phyloP scores from a whole-genome alignment of 1,140 invertebrate genomes.

The Idris sp. region DNA sequence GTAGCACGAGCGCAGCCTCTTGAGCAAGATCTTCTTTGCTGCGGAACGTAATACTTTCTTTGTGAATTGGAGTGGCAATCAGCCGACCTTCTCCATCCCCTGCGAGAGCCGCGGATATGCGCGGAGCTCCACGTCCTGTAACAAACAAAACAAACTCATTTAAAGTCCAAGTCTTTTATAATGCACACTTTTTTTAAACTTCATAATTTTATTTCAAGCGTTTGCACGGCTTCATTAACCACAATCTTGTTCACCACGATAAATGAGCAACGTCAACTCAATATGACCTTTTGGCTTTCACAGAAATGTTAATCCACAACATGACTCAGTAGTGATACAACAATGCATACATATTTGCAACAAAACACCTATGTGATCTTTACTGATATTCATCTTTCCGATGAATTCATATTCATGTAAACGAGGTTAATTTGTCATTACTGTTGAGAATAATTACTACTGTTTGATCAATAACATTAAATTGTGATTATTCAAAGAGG shows the following conservation, averaged over 20 bases:
- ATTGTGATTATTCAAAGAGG: too few species aligned
- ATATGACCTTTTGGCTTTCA: slow-evolving; percentile 20
- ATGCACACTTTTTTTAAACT: too few species aligned
- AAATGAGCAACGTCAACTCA: slow-evolving; percentile 19
- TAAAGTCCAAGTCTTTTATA: too few species aligned
- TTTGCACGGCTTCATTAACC: slow-evolving; percentile 23
- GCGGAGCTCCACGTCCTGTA: slow-evolving; percentile 73
- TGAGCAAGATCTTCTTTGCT: slow-evolving; percentile 83
- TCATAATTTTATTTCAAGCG: neutral
- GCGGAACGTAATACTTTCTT: slow-evolving; percentile 81
- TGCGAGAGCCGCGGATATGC: slow-evolving; percentile 73
- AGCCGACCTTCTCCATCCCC: slow-evolving; percentile 77
- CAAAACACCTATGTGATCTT: slow-evolving; percentile 10
- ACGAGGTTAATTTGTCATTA: neutral
- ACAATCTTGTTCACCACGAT: slow-evolving; percentile 10
- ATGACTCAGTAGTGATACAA: slow-evolving; percentile 31
- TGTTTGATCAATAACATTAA: too few species aligned
- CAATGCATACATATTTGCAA: slow-evolving; percentile 31
- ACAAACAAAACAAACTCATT: slow-evolving; percentile 56
- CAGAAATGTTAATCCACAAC: slow-evolving; percentile 46
- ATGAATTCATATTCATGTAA: slow-evolving; percentile 26
- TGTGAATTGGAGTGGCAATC: slow-evolving; percentile 80
- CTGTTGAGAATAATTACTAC: too few species aligned
- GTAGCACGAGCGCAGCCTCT: slow-evolving; percentile 84
- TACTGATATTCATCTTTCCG: slow-evolving; percentile 3